phyloP scores from a whole-genome alignment of 1,140 invertebrate species.

The Ips typographus region DNA sequence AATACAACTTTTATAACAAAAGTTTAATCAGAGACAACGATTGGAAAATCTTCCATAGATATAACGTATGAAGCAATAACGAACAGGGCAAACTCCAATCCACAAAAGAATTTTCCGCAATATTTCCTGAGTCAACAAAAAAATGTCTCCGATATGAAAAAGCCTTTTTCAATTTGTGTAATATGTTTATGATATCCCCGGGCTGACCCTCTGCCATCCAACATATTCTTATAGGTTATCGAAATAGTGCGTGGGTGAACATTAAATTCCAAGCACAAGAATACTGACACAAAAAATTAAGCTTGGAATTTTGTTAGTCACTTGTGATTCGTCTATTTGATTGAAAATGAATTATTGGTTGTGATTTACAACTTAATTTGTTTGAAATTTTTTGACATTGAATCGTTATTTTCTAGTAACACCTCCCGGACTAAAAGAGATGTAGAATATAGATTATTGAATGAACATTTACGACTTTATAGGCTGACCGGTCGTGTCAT shows the following conservation, averaged over 20 bases:
- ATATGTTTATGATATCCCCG: conserved; percentile 45
- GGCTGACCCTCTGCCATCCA: conserved; percentile 40
- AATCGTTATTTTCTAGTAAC: no score
- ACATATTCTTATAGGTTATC: conserved; percentile 25
- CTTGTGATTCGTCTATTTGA: no score
- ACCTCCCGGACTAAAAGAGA: background rate
- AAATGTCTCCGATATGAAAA: conserved; percentile 34
- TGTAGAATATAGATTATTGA: conserved; percentile 45
- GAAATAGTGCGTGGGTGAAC: conserved; percentile 7
- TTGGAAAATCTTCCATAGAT: no score
- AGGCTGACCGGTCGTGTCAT: conserved; percentile 48
- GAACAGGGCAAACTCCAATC: conserved; percentile 20
- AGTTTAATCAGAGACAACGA: no score
- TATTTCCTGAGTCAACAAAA: conserved; percentile 34
- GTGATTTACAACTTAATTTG: no score
- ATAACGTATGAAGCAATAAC: background rate
- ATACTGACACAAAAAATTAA: no score
- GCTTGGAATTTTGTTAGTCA: no score
- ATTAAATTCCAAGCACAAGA: background rate
- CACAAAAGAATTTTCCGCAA: conserved; percentile 32
- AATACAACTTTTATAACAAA: no score
- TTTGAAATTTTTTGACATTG: no score
- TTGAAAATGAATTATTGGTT: no score
- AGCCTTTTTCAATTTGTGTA: conserved; percentile 41
- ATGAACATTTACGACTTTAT: conserved; percentile 48